Conservation (phyloP, 2,888 invertebrate species). For the Orthonychiurus folsomi region DNA sequence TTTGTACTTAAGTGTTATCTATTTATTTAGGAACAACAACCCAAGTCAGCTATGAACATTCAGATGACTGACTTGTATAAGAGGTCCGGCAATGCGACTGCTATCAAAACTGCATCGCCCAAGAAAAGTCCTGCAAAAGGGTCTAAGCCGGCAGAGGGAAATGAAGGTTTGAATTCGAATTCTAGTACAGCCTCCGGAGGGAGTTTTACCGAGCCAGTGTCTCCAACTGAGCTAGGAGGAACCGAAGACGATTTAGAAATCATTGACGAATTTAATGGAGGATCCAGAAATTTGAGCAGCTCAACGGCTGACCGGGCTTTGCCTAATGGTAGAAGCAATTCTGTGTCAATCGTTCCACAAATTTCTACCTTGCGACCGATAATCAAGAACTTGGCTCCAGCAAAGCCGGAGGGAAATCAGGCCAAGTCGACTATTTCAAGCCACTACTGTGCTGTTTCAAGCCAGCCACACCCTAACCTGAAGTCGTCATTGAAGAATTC, state of each 20-base stretch:
- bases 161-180: background rate
- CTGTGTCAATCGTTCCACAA: background rate
- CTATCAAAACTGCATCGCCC: background rate
- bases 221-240: background rate
- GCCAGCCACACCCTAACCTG: too few relatives aligned
- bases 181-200: too few relatives aligned
- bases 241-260: slow-evolving; percentile 11
- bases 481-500: too few relatives aligned
- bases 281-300: background rate
- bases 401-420: too few relatives aligned
- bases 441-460: too few relatives aligned
- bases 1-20: slow-evolving; percentile 8
- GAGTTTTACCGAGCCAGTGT: too few relatives aligned
- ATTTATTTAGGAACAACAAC: slow-evolving; percentile 6
- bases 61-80: slow-evolving; percentile 20
- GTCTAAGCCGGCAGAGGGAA: too few relatives aligned
- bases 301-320: slow-evolving; percentile 7
- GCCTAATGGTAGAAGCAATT: slow-evolving; percentile 3
- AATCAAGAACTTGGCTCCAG: too few relatives aligned
- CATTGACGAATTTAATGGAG: slow-evolving; percentile 9
- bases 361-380: too few relatives aligned
- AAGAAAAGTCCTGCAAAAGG: background rate
- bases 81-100: background rate
- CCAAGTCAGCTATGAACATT: background rate
- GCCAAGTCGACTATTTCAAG: too few relatives aligned